phyloP scores from a whole-genome alignment of 2,888 invertebrate species.

The Protula sp. region DNA sequence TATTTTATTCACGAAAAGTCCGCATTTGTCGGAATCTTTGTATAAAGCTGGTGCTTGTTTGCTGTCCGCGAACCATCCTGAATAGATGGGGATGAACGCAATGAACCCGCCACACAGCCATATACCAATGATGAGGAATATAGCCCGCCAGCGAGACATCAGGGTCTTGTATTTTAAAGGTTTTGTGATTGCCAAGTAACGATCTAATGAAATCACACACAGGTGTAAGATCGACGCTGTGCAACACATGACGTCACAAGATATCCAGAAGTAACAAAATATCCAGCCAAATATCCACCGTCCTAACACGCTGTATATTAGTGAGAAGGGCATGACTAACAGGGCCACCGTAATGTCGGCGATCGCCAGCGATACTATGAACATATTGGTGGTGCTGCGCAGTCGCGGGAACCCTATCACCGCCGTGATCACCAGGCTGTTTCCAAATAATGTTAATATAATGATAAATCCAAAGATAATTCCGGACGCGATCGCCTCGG shows the following conservation, averaged over 20 bases:
- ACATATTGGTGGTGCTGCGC: constrained; percentile 41
- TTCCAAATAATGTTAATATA: constrained; percentile 34
- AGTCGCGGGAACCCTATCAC: constrained; percentile 38
- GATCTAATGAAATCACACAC: constrained; percentile 41
- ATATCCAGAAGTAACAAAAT: constrained; percentile 47
- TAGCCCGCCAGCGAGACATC: constrained; percentile 32
- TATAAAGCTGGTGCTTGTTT: constrained; percentile 54
- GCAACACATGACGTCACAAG: constrained; percentile 50
- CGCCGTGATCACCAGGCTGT: constrained; percentile 41
- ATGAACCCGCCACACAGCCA: constrained; percentile 43
- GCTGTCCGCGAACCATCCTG: constrained; percentile 40
- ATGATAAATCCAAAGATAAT: constrained; percentile 20
- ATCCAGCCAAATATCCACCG: constrained; percentile 42
- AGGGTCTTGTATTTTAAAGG: constrained; percentile 38
- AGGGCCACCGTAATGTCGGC: constrained; percentile 47
- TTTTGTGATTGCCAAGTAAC: constrained; percentile 46
- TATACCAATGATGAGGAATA: constrained; percentile 30
- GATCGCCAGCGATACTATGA: constrained; percentile 41
- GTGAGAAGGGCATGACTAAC: constrained; percentile 46
- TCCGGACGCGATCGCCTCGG: constrained; percentile 6
- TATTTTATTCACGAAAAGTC: constrained; percentile 34
- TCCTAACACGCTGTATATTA: constrained; percentile 35
- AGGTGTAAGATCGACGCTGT: constrained; percentile 48
- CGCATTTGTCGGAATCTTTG: constrained; percentile 18
- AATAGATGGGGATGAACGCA: constrained; percentile 47